Base-by-base conservation (phyloP, 2,888 invertebrate species). In the Balanococcus diminutus region DNA sequence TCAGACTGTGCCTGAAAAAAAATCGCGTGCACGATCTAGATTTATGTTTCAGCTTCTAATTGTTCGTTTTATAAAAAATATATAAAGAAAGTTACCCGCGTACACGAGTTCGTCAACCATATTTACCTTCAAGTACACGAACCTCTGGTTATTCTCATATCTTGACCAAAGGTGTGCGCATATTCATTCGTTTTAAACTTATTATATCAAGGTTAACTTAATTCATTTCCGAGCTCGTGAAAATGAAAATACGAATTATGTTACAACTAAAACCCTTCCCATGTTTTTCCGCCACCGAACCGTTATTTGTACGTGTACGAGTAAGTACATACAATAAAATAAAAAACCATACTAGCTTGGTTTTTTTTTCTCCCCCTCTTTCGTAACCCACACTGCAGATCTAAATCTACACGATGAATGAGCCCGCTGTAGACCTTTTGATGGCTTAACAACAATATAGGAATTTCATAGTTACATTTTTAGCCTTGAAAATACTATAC, bases 1-100 rank as follows among this genome's bases (percentile, higher is more conserved):
- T n/a, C n/a, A n/a, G n/a, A n/a, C n/a, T n/a, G n/a, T n/a, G n/a
- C n/a, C n/a, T n/a, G n/a, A n/a, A 79, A 79, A 36, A 79, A 79
- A 79, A 79, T 79, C 75, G 75, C 75, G 75, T 79, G 75, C 36
- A 36, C 75, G 16, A 79, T 79, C 75, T 79, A 79, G 75, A 79
- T 79, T 79, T 36, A 19, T 19, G 75, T 28, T 79, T 19, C 19
- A 14, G 32, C 75, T 32, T 79, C 75, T 79, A 79, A 36, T 79
- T 79, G 36, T 79, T 79, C 75, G 75, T 28, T 79, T 67, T 67
- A 9, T 36, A 3, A 79, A 75, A 36, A 36, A 32, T 19, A 36
- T 28, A 67, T 67, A 67, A 67, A 36, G 36, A 79, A 79, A 32
- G 75, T 19, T 22, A 36, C 75, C n/a, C 36, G 1, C 75, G 75